Base-by-base conservation (phyloP, 2,797 vertebrate genomes). In the Parotocinclus haroldoi region DNA sequence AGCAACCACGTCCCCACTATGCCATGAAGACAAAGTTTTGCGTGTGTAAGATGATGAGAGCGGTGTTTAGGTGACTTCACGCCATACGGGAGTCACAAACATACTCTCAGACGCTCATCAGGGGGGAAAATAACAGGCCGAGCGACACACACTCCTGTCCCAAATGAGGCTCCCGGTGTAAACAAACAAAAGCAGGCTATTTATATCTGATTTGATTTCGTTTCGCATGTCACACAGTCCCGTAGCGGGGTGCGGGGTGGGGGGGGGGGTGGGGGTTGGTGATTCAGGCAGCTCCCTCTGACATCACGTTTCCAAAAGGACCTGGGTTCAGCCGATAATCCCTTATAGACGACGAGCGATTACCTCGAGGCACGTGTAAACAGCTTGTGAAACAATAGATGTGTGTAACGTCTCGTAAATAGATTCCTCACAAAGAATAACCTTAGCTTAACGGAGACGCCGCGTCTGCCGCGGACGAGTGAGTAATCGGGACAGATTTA, bases 81-180 rank as follows among this genome's bases (percentile, higher is more conserved):
- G 46, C 10, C 18, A 37, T 50, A 51, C 50, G 50, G 17, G 38
- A 62, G 59, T 51, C 59, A 40, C 1, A 70, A 58, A 75, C 55
- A 68, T 14, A 52, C 60, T 42, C 36, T 71, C 59, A 63, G 62
- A 61, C 62, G 62, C 51, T 39, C 13, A 51, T 19, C 39, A 27
- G 27, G 18, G 40, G 36, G 40, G 40, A 54, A 45, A 64, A 63
- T 64, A 64, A 54, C 40, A 64, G 62, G 18, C 18, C 42, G 51
- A 64, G 50, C 7, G 8, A 16, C 51, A 45, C 51, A 18, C 36
- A 36, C 50, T 27, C 45, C 51, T 54, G 11, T 11, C n/a, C 45
- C 45, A 5, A n/a, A 27, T 5, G 27, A 27, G 27, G 27, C 5
- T 27, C 27, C 27, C 27, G 45, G 62, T n/a, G n/a, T 40, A 63